These are phyloP conservation scores for Chironex yamaguchii DNA, from an alignment of 30 jellyfish, hydroid and myxozoan species.

Conservation along the genomic window DNA sequence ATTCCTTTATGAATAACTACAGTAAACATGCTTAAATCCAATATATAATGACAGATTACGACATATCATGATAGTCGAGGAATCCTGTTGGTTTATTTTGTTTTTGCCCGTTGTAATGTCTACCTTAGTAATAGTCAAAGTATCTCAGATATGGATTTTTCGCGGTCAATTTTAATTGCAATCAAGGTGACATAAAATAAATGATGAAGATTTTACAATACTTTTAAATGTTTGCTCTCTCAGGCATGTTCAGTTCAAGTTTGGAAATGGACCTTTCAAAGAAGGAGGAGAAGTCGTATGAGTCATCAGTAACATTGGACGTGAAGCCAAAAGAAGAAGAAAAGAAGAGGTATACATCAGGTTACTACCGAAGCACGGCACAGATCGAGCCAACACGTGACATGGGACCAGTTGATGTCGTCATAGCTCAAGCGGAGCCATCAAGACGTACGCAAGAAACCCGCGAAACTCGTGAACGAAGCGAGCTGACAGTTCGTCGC, in stretches of 20 bases:
- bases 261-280: slow-evolving; percentile 7
- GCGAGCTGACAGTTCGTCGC: slow-evolving; percentile 14
- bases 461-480: not conserved
- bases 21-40: too few species aligned
- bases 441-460: not conserved
- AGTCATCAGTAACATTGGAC: slow-evolving; percentile 52
- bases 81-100: too few species aligned
- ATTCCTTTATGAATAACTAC: too few species aligned
- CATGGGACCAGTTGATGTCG: slow-evolving; percentile 78
- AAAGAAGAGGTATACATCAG: slow-evolving; percentile 55
- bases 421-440: slow-evolving; percentile 16
- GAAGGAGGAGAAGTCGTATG: not conserved
- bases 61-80: too few species aligned
- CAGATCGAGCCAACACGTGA: slow-evolving; percentile 50
- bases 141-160: too few species aligned
- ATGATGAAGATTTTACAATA: too few species aligned
- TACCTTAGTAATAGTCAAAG: too few species aligned
- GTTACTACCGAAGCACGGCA: slow-evolving; percentile 87
- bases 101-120: too few species aligned
- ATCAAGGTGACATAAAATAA: too few species aligned
- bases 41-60: too few species aligned
- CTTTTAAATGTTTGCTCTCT: not conserved
- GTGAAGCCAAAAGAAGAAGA: slow-evolving; percentile 73
- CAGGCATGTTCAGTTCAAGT: slow-evolving; percentile 5
- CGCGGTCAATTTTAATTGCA: too few species aligned